A percentile compares a stretch with the other conserved stretches of the same genome.
phyloP scores from a whole-genome alignment of 1,140 invertebrate species.

The Calosoma granatense region DNA sequence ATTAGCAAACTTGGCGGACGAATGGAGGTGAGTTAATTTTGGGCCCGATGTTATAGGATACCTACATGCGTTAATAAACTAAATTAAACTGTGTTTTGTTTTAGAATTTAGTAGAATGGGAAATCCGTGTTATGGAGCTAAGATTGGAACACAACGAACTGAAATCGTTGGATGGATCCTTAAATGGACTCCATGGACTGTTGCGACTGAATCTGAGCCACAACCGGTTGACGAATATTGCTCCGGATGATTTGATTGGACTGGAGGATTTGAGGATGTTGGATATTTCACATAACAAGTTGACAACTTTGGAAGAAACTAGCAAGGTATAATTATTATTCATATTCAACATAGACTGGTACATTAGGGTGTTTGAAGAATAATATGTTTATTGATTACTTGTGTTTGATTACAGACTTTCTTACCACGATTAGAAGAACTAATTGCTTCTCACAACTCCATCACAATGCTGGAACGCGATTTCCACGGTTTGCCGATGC shows the following conservation, averaged over 20 bases:
- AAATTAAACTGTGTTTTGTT: conserved; percentile 20
- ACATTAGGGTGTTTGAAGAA: conserved; percentile 11
- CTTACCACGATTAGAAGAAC: conserved; percentile 58
- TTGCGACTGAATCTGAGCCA: conserved; percentile 60
- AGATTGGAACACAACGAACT: conserved; percentile 62
- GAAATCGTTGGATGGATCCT: conserved; percentile 54
- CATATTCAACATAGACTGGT: conserved; percentile 1
- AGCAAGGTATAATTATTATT: conserved; percentile 51
- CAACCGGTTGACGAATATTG: conserved; percentile 58
- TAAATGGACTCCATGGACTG: conserved; percentile 61
- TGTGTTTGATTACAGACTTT: conserved; percentile 50
- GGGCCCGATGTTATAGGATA: background rate
- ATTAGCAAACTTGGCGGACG: conserved; percentile 54
- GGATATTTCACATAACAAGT: conserved; percentile 64
- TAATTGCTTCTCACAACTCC: conserved; percentile 65
- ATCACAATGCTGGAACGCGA: conserved; percentile 60
- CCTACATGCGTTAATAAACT: background rate
- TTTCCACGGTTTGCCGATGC: conserved; percentile 64
- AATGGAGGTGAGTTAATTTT: conserved; percentile 46
- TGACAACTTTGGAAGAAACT: conserved; percentile 64
- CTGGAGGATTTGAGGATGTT: conserved; percentile 57
- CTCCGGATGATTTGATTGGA: conserved; percentile 61
- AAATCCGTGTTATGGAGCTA: conserved; percentile 56
- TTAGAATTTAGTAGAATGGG: conserved; percentile 62
- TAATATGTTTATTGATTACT: conserved; percentile 11